phyloP scores from a whole-genome alignment of 2,113 vertebrate genomes.

The Elaphurus davidianus region DNA sequence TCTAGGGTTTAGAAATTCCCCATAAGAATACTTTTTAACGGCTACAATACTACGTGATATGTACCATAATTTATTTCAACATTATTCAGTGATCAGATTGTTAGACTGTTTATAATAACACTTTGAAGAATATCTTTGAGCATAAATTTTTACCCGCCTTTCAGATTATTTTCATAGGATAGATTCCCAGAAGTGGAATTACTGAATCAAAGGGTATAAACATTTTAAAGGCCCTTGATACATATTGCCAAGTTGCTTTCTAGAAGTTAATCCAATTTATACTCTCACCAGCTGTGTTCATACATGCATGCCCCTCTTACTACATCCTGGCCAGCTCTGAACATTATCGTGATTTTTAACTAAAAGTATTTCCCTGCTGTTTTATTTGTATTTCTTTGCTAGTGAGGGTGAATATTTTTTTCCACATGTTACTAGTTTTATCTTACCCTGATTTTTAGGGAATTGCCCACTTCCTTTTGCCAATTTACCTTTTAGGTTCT shows the following conservation, averaged over 20 bases:
- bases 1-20: conserved; percentile 3
- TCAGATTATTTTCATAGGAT: conserved; percentile 63
- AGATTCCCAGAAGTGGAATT: conserved; percentile 73
- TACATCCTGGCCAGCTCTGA: not conserved
- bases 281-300: conserved; percentile 51
- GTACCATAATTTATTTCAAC: conserved; percentile 45
- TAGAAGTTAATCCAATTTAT: conserved; percentile 67
- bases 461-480: not conserved
- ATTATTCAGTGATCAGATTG: conserved; percentile 12
- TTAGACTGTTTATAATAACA: conserved; percentile 39
- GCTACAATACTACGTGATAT: not conserved
- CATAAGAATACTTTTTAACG: conserved; percentile 25
- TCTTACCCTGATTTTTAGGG: not conserved
- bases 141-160: conserved; percentile 61
- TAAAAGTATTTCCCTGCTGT: not conserved
- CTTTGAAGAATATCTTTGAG: conserved; percentile 54
- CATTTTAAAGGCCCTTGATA: conserved; percentile 63
- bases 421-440: not conserved
- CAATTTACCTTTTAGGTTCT: not conserved
- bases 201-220: conserved; percentile 68
- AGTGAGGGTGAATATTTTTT: not conserved
- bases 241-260: conserved; percentile 61
- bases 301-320: not conserved
- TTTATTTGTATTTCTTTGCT: conserved; percentile 41
- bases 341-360: conserved; percentile 19